These are phyloP conservation scores for Leptinotarsa undecemlineata DNA, from an alignment of 1,140 invertebrate genomes.

Conservation along the genomic window DNA sequence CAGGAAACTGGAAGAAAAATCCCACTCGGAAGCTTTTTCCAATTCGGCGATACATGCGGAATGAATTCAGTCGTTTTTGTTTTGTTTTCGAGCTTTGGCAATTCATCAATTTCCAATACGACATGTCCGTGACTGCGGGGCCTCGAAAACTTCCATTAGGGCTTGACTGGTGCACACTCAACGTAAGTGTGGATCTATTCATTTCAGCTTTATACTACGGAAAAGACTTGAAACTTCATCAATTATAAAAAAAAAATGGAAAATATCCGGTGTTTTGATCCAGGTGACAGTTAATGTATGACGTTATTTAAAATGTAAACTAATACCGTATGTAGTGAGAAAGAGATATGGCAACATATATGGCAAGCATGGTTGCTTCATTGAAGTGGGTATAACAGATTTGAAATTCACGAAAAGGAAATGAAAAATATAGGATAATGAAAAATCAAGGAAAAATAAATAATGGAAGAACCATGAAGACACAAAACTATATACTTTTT, in stretches of 20 bases:
- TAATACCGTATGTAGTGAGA: too few relatives aligned
- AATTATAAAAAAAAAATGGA: background rate
- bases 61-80: background rate
- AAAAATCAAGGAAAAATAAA: too few relatives aligned
- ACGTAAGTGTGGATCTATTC: background rate
- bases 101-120: conserved; percentile 4
- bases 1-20: background rate
- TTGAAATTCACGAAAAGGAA: too few relatives aligned
- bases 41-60: background rate
- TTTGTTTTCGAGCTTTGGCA: background rate
- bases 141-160: background rate
- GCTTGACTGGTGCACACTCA: background rate
- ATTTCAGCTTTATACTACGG: background rate
- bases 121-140: background rate
- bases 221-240: background rate
- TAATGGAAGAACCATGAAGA: too few relatives aligned
- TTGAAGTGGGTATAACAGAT: too few relatives aligned
- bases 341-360: too few relatives aligned
- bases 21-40: background rate
- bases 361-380: too few relatives aligned
- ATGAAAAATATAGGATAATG: too few relatives aligned
- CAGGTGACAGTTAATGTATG: too few relatives aligned
- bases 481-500: too few relatives aligned
- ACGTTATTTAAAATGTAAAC: too few relatives aligned
- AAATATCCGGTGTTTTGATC: background rate